Evolutionary conservation across 1,140 invertebrate species (phyloP), one percentile per base, ranked within the genome.

Genomic region (Hyphantria cunea): DNA sequence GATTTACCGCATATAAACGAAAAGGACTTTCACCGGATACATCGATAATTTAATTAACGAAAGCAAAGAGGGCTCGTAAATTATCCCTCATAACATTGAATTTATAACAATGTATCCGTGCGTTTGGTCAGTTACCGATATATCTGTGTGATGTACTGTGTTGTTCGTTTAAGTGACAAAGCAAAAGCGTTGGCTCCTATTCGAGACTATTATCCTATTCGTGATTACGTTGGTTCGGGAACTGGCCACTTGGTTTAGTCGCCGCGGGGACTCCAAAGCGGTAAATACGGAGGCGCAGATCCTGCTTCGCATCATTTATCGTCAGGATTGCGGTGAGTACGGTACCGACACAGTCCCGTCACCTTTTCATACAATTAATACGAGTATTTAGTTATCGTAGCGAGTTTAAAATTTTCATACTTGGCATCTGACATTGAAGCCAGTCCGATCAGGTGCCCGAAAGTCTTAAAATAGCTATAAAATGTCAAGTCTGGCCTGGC

Each of bases 261-360:
- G 84, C 68, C 83, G 86, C 80, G 82, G 83, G 85, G 85, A 86
- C 78, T 81, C 83, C 78, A 83, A 84, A 87, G 84, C 85, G 85
- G 87, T 83, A 88, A 90, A 85, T 89, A 90, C 87, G 87, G 87
- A 90, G 87, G 78, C 80, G 80, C 78, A 77, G 82, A 83, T 84
- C 76, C 74, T 84, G 69, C 80, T 81, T 71, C 85, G 79, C 78
- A 87, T 87, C 83, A 90, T 90, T 87, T 86, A 84, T 82, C 82
- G 80, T 64, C 84, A 86, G 75, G 80, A 88, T 85, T 87, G 80
- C 82, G 87, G 87, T 90, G 74, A 90, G 87, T 90, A 72, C 44
- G 64, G 64, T 66, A 54, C 56, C 62, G 50, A 47, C 34, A 56
- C 31, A 42, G 11, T 39, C n/a, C 58, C 32, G 41, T 41, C 41